A percentile compares a stretch with the other conserved stretches of the same genome.
Evolutionary conservation across 2,888 invertebrate species (phyloP).

Genomic region (Elgonia sp.): DNA sequence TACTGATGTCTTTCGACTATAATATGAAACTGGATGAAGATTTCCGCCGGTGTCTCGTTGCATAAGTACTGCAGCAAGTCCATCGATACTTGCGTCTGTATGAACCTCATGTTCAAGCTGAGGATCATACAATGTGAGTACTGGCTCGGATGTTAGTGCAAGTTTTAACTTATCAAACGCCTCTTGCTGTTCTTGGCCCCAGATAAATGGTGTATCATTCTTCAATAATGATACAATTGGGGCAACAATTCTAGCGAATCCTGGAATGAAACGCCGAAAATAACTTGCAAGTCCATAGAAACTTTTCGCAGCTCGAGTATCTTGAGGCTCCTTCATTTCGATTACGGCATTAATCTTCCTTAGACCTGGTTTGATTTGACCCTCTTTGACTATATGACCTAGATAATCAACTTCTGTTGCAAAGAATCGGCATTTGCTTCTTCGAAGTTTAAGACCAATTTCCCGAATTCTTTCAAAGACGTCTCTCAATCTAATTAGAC

Average conservation of each 20-base stretch:
- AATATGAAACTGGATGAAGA: slow-evolving; percentile 32
- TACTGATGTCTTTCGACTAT: slow-evolving; percentile 23
- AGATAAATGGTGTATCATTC: background rate
- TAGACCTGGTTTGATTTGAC: no score
- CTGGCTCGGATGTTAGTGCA: background rate
- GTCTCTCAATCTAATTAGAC: no score
- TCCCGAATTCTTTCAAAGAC: no score
- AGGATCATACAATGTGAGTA: slow-evolving; percentile 11
- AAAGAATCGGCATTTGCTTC: no score
- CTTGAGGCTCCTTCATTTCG: no score
- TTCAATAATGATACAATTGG: background rate
- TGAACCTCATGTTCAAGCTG: slow-evolving; percentile 20
- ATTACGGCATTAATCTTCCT: no score
- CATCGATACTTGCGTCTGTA: slow-evolving; percentile 13
- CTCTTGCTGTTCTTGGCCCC: background rate
- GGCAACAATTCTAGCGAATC: background rate
- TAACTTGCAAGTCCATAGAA: no score
- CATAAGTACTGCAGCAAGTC: slow-evolving; percentile 22
- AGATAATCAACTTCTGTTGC: no score
- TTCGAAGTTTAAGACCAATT: no score
- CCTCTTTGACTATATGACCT: no score
- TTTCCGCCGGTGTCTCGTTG: slow-evolving; percentile 7
- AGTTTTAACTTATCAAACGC: slow-evolving; percentile 9
- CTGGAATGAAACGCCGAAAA: background rate
- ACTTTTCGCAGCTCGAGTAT: no score